Conservation (phyloP, 2,113 vertebrate species). For the Aegotheles bennettii region DNA sequence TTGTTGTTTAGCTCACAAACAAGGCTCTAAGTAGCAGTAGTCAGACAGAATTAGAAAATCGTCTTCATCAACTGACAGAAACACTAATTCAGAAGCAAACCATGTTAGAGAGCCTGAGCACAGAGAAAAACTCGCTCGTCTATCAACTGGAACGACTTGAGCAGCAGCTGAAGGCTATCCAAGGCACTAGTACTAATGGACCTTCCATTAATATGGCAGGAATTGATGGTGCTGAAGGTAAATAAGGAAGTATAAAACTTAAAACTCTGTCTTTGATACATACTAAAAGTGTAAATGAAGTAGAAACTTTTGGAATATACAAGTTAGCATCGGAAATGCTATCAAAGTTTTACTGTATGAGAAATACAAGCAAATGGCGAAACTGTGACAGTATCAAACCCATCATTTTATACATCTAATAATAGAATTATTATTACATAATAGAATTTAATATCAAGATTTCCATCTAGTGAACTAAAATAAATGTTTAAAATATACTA, state of each 20-base stretch:
- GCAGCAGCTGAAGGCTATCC: slow-evolving; percentile 84
- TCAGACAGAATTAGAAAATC: slow-evolving; percentile 90
- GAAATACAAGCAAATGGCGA: not conserved
- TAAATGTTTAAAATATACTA: not conserved
- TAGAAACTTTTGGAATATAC: not conserved
- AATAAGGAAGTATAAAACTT: not conserved
- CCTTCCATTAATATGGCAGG: slow-evolving; percentile 86
- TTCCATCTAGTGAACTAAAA: not conserved
- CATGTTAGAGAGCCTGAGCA: slow-evolving; percentile 95
- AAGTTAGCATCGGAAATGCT: not conserved
- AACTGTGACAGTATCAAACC: not conserved
- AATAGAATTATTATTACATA: not conserved
- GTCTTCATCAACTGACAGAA: slow-evolving; percentile 95
- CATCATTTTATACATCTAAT: not conserved
- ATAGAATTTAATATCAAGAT: not conserved
- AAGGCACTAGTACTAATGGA: slow-evolving; percentile 74
- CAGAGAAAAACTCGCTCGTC: slow-evolving; percentile 91
- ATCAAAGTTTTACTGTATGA: not conserved
- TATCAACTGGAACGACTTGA: slow-evolving; percentile 94
- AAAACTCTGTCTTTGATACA: not conserved
- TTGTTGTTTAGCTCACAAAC: slow-evolving; percentile 86
- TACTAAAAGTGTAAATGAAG: not conserved
- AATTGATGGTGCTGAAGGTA: slow-evolving; percentile 83
- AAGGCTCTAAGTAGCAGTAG: slow-evolving; percentile 91
- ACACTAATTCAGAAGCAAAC: slow-evolving; percentile 99